Base-by-base conservation (phyloP, 2,797 vertebrate genomes). In the Intellagama lesueurii region DNA sequence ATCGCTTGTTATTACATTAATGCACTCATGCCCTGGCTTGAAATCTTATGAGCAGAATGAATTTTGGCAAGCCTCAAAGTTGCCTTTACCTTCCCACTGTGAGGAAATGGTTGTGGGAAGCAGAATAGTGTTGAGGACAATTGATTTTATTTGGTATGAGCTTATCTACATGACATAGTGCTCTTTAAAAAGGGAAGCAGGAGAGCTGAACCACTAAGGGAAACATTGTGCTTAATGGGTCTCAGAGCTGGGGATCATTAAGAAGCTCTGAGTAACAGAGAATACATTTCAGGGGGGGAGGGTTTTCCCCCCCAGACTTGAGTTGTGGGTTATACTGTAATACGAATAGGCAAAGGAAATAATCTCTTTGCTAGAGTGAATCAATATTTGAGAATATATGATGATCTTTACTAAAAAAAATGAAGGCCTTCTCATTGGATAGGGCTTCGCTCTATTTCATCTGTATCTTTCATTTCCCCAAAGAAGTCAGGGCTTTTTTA, bases 341-440 rank as follows among this genome's bases (percentile, higher is more conserved):
- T 28, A 72, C 40, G 80, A 92, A 92, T 89, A 69, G 66, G 24
- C 35, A 6, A 19, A 90, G 35, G 66, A 95, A 94, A 94, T 88
- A 44, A 87, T 70, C 72, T 81, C 76, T 90, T 91, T 88, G 19
- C 2, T 81, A 60, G 16, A 40, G 0, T 64, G 11, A 93, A 88
- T 81, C 70, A 88, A 83, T 88, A 35, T 89, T 87, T 91, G 35
- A 85, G 91, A 85, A 17, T 49, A 5, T 52, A 78, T 35, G 90
- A 69, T 75, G 70, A 14, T 30, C 47, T 79, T 89, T 90, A 60
- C n/a, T 9, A 44, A 30, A 81, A 66, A 90, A 26, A 26, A 30
- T 14, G 52, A 78, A 47, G 56, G 72, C 8, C 83, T 82, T 85
- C 14, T 19, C 87, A 47, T 44, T 88, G 69, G 24, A 47, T 87